Conservation (phyloP, 2,797 vertebrate species). For the Platyrinchus mystaceus region DNA sequence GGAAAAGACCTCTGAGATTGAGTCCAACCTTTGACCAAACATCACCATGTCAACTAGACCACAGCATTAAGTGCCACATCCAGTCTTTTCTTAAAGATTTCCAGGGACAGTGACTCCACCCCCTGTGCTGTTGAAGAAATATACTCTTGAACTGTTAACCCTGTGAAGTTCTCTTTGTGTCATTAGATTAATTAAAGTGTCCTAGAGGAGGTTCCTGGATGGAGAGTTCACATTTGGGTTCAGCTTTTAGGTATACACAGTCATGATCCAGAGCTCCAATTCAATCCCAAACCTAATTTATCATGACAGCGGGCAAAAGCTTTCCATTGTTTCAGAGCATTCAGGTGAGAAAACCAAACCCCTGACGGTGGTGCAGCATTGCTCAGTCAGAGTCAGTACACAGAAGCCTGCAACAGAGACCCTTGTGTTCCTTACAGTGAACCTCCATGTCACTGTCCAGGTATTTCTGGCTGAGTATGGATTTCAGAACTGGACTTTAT, state of each 20-base stretch:
- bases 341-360: background rate
- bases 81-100: background rate
- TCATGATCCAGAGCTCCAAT: background rate
- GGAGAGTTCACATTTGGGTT: background rate
- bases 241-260: background rate
- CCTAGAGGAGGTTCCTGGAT: background rate
- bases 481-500: background rate
- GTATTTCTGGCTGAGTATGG: background rate
- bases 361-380: background rate
- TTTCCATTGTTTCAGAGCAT: background rate
- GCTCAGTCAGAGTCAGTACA: background rate
- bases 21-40: background rate
- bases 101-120: background rate
- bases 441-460: background rate
- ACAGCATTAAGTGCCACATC: too few species aligned
- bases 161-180: background rate
- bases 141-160: background rate
- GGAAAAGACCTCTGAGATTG: fast-evolving
- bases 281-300: background rate
- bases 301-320: background rate
- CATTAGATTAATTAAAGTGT: background rate
- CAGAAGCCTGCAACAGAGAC: background rate
- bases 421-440: background rate
- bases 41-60: background rate
- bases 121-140: background rate